Percentiles rank a stretch among this genome's conserved stretches.
Evolutionary conservation across 2,888 invertebrate species (phyloP).

Genomic region (Drosophila histrio): DNA sequence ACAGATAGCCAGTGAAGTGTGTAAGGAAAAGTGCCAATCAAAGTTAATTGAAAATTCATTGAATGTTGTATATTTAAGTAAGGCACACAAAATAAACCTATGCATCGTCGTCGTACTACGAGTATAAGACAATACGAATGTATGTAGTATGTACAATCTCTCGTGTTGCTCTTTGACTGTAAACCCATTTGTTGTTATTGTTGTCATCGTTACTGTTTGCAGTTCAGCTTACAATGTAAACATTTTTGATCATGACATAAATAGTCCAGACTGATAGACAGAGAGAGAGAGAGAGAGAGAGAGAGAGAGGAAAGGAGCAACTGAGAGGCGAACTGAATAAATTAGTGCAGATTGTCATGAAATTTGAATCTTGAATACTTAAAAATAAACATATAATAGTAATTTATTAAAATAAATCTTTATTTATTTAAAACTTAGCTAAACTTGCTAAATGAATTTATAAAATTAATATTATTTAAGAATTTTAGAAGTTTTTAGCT

Average conservation of each 20-base stretch:
- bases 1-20: conserved; percentile 47
- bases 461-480: no score
- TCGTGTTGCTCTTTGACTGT: conserved; percentile 20
- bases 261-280: conserved; percentile 19
- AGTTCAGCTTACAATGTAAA: conserved; percentile 72
- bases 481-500: no score
- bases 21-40: conserved; percentile 76
- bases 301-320: background rate
- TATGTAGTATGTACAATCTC: conserved; percentile 5
- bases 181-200: conserved; percentile 21
- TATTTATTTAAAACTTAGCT: no score
- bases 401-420: no score
- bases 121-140: background rate
- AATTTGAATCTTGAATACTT: no score
- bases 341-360: conserved; percentile 32
- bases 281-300: background rate
- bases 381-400: no score
- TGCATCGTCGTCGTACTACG: no score
- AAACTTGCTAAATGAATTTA: no score
- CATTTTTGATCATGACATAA: conserved; percentile 63
- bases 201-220: conserved; percentile 57
- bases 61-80: conserved; percentile 78
- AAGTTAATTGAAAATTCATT: conserved; percentile 79
- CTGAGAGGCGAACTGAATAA: conserved; percentile 35
- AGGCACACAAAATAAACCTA: conserved; percentile 55